Base-by-base conservation (phyloP, 1,140 invertebrate species). In the Drosophila nannoptera region DNA sequence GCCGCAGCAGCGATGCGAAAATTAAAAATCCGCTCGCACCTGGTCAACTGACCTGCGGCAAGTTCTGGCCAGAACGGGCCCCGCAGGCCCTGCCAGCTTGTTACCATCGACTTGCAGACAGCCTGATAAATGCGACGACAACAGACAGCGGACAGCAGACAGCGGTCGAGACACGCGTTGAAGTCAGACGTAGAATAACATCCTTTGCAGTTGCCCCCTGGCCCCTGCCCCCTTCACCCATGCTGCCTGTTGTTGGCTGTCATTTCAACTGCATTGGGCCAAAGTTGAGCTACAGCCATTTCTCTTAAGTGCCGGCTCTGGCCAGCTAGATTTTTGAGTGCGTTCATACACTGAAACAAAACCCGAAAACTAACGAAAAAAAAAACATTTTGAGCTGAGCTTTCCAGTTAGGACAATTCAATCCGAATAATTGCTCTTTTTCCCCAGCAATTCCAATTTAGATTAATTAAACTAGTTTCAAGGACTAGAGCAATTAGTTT, bases 91-190 rank as follows among this genome's bases (percentile, higher is more conserved):
- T 14, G 7, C 40, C 40, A 14, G 40, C 42, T 50, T 31, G 31
- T 33, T 59, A 56, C 53, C 73, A 54, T 38, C n/a, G 16, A 52
- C 67, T 48, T 58, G 35, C 48, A 58, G 78, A 83, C 78, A 84
- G 69, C 76, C 62, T 78, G 78, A 84, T 83, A 84, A 83, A 84
- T 83, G 77, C 64, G 78, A 80, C 80, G 74, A 76, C 80, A 83
- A 84, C 61, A 82, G 78, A 38, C 49, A 50, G 35, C 53, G 42
- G 68, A 9, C 43, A 14, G 7, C n/a, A 14, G 42, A 16, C 12
- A 45, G 14, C 40, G 12, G 40, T 52, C 77, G 67, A 80, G 56
- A 63, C 53, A 66, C 69, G 52, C 73, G 31, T 58, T 31, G 11
- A 50, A 56, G 67, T 31, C 63, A 61, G 22, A 22, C 22, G 22